These are phyloP conservation scores for Agrotis puta DNA, from an alignment of 2,888 invertebrate genomes.

Conservation along the genomic window DNA sequence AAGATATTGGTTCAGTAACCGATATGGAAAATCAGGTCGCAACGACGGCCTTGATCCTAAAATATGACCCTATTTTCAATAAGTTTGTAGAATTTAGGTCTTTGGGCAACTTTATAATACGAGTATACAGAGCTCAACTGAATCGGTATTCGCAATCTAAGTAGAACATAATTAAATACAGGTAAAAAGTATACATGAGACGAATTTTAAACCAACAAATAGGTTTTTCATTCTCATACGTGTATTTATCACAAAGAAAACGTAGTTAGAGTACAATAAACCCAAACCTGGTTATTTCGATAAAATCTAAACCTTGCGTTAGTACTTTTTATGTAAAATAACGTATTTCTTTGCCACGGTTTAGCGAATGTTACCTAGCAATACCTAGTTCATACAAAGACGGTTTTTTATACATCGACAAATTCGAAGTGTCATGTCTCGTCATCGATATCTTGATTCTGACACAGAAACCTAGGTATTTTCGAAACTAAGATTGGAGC, in stretches of 20 bases:
- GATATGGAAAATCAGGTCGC: slow-evolving; percentile 20
- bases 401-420: slow-evolving; percentile 24
- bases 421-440: slow-evolving; percentile 29
- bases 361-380: slow-evolving; percentile 26
- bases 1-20: not conserved
- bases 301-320: slow-evolving; percentile 26
- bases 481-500: slow-evolving; percentile 47
- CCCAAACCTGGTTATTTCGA: slow-evolving; percentile 16
- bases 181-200: not conserved
- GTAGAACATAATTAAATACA: not conserved
- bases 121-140: not conserved
- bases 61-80: not conserved
- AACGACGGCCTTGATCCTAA: not conserved
- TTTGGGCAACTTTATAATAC: too few relatives aligned
- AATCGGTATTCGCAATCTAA: not conserved
- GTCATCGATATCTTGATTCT: slow-evolving; percentile 30
- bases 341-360: slow-evolving; percentile 14
- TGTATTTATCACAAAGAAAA: slow-evolving; percentile 19
- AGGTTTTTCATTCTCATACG: slow-evolving; percentile 17
- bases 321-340: slow-evolving; percentile 13
- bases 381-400: slow-evolving; percentile 26
- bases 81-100: not conserved
- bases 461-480: slow-evolving; percentile 46
- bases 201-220: slow-evolving; percentile 9
- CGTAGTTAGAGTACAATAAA: slow-evolving; percentile 25